phyloP scores from a whole-genome alignment of 2,113 vertebrate species.

The Anoura caudifer region DNA sequence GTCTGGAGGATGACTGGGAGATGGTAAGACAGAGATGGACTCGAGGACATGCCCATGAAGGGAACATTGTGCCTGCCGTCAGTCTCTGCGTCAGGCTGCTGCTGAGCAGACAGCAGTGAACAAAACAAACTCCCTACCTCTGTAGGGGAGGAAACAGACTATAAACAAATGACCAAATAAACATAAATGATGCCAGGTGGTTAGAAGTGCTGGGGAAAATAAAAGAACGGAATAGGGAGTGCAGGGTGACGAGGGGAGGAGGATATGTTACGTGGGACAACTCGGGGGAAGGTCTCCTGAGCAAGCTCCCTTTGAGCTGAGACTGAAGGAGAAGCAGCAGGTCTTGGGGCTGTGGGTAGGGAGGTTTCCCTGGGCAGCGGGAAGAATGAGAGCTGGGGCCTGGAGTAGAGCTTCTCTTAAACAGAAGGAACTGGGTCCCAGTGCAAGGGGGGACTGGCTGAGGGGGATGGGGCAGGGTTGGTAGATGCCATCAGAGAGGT shows the following conservation, averaged over 20 bases:
- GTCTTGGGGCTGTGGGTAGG: too few species aligned
- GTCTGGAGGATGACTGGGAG: not conserved
- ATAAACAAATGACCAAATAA: not conserved
- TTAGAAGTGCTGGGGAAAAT: not conserved
- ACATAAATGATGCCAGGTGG: not conserved
- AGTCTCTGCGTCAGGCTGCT: not conserved
- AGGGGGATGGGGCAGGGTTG: not conserved
- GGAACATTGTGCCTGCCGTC: rapidly evolving
- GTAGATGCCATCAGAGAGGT: not conserved
- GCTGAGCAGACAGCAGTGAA: not conserved
- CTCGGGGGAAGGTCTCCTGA: not conserved
- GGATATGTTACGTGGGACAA: not conserved
- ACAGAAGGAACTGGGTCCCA: not conserved
- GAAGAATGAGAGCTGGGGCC: not conserved
- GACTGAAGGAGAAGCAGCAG: not conserved
- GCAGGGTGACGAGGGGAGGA: not conserved
- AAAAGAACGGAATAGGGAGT: not conserved
- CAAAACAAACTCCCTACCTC: not conserved
- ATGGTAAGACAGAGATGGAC: not conserved
- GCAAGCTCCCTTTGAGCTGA: not conserved
- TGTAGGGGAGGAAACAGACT: not conserved
- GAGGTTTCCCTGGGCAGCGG: not conserved
- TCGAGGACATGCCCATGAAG: not conserved
- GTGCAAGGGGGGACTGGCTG: too few species aligned
- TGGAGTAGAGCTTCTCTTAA: not conserved